Evolutionary conservation across 2,888 invertebrate species (phyloP), one percentile per base, ranked within the genome.

Genomic region (Polydrusus pterygomalis): DNA sequence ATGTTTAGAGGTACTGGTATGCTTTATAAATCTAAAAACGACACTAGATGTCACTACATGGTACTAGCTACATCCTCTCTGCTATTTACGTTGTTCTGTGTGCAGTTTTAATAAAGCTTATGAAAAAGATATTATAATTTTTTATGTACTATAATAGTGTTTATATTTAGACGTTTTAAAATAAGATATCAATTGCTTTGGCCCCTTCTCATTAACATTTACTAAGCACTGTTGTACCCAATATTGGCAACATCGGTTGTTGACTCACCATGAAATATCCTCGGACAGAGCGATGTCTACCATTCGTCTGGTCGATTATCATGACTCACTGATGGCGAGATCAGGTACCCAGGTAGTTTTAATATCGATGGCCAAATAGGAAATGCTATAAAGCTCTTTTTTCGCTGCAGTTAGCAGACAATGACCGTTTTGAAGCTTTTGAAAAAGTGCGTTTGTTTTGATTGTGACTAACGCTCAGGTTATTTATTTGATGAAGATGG

Each of bases 221-320:
- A 18, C 17, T 60, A 34, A 47, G 60, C 18, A 47, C n/a, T 25
- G 34, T 34, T 54, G 34, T 30, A 72, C 15, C 56, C 9, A 49
- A 65, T 47, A 58, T 74, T 49, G 74, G 74, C 74, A 74, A 67
- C 68, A 47, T 67, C 17, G 68, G 38, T 15, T 73, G 65, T 63
- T 74, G 74, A 74, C 69, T 74, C 74, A 74, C 63, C 67, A 54
- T 63, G 17, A 74, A 63, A 62, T 68, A 70, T 69, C 43, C 54
- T 69, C 74, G 51, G 25, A 49, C 64, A 30, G 47, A 63, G 34
- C 71, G 63, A 54, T 60, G 75, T 71, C 75, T 75, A 71, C 70
- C 67, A 71, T 75, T 75, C 65, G 75, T 75, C 75, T 75, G 75
- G 69, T 40, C 75, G 62, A 75, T 67, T 75, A 75, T 65, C 45